Evolutionary conservation across 1,140 invertebrate genomes (phyloP), one percentile per base, ranked within the genome.

Genomic region (Dendroctonus ponderosae): DNA sequence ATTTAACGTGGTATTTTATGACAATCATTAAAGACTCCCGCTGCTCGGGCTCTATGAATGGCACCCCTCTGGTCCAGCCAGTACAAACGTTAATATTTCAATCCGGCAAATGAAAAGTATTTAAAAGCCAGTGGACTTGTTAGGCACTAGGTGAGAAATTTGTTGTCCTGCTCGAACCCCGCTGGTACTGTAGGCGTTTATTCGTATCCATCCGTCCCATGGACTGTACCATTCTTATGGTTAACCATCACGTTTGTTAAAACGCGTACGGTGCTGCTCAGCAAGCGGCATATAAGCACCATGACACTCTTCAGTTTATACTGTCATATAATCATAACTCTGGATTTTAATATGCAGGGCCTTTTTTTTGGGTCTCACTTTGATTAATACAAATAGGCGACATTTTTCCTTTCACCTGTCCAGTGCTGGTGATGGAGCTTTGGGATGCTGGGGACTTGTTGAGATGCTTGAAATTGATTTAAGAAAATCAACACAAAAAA

Each of bases 141-240:
- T 75, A 74, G 71, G 62, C 70, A 68, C 69, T 72, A 75, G 74
- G 74, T 75, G 74, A 75, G 74, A 75, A 75, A 75, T 75, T 75
- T 74, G 74, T 75, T 75, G 74, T 75, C 73, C 69, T 62, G 51
- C 66, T 63, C 40, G 72, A 71, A 68, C 62, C 74, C 74, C 67
- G 71, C 63, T 56, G 74, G 50, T 62, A 60, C 63, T 42, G 63
- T 57, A 59, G 63, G 63, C 62, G 63, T 37, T 58, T 66, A 63
- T 41, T 48, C 59, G 39, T 51, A 26, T 26, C 26, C 26, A 26
- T 26, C 26, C 26, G 26, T 26, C 26, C 26, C 26, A 26, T 26
- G 26, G 26, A 26, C 26, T 26, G 26, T 26, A 26, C 26, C 50
- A 12, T 52, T 26, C 50, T 52, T 52, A 9, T 48, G 11, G 44